Base-by-base conservation (phyloP, 2,888 invertebrate species). In the Cheilosia scutellata region DNA sequence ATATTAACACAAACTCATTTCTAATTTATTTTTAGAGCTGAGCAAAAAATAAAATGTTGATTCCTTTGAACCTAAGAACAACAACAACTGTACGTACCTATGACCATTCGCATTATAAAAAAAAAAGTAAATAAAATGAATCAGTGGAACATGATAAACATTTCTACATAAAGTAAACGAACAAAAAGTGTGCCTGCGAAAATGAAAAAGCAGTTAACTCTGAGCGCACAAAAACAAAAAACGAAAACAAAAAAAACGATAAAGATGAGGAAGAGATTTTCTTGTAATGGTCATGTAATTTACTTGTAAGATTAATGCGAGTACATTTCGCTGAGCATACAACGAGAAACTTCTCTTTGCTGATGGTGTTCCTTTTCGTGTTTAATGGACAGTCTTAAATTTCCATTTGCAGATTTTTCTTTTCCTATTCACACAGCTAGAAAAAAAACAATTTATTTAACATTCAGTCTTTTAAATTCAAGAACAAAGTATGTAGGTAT, bases 241-340 rank as follows among this genome's bases (percentile, higher is more conserved):
- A n/a, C n/a, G n/a, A n/a, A n/a, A n/a, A n/a, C n/a, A 71, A 16
- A 37, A 66, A 79, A 79, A 80, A 80, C 75, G 76, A 76, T 86
- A 76, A 86, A 76, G 76, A 82, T 82, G 80, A 82, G 68, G 72
- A 82, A 66, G 86, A 80, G 72, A 86, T 86, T 82, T 82, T 72
- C 62, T 82, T 86, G 86, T 86, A 86, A 86, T 86, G 80, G 86
- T 82, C 86, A 82, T 86, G 80, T 86, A 80, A 86, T 86, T 86
- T 80, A 86, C 86, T 86, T 80, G 76, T 68, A 82, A 86, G 86
- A 86, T 86, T 86, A 86, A 82, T 86, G 86, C 82, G 71, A 82
- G 80, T 72, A 82, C 80, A 86, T 72, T 80, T 76, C 62, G 76
- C 55, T 74, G 83, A 78, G 71, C 77, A 82, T 82, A 77, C 71